A percentile compares a stretch with the other conserved stretches of the same genome.
Evolutionary conservation across 2,113 vertebrate genomes (phyloP).

Genomic region (Camelus bactrianus): DNA sequence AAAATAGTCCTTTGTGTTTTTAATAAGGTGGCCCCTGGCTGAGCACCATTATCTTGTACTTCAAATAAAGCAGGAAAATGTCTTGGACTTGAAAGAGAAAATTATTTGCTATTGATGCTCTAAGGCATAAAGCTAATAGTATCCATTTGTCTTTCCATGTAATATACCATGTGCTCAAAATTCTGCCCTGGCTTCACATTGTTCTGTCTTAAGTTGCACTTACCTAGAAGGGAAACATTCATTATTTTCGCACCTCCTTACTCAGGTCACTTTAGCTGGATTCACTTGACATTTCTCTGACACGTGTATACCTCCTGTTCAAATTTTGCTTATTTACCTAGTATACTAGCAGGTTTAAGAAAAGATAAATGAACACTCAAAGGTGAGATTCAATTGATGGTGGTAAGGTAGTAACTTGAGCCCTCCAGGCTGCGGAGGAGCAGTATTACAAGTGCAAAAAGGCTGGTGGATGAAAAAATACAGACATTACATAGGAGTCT

Average conservation of each 20-base stretch:
- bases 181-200: not conserved
- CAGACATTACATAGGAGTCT: not conserved
- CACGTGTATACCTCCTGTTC: not conserved
- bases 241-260: not conserved
- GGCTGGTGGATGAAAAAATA: not conserved
- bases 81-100: not conserved
- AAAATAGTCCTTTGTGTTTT: not conserved
- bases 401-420: not conserved
- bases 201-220: not conserved
- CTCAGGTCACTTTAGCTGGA: not conserved
- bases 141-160: not conserved
- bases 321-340: not conserved
- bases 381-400: not conserved
- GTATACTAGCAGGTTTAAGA: not conserved
- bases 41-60: not conserved
- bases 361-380: not conserved
- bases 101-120: not conserved
- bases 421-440: not conserved
- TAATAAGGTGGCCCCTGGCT: not conserved
- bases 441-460: not conserved
- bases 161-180: not conserved
- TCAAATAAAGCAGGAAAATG: not conserved
- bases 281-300: not conserved
- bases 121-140: slow-evolving; percentile 10
- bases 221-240: not conserved